These are phyloP conservation scores for Epinotia ramella DNA, from an alignment of 2,888 invertebrate genomes.

Conservation along the genomic window DNA sequence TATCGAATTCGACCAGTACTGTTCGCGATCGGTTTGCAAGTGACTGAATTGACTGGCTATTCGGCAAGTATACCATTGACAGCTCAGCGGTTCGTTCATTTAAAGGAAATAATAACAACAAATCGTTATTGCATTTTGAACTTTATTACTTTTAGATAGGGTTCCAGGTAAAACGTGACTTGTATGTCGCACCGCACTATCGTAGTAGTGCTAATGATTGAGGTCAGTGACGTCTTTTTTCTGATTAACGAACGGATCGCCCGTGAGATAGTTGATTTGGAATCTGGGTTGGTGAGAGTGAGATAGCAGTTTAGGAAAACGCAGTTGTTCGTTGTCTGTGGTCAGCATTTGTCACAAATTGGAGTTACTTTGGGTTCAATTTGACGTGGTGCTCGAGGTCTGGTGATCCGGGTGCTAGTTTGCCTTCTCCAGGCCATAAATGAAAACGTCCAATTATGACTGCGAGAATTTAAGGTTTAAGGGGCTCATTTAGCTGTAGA, in stretches of 20 bases:
- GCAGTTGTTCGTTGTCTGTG: slow-evolving; percentile 60
- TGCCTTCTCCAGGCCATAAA: too few relatives aligned
- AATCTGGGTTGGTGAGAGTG: slow-evolving; percentile 53
- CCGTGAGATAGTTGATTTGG: slow-evolving; percentile 59
- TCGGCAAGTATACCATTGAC: slow-evolving; percentile 46
- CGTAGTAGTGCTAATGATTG: slow-evolving; percentile 56
- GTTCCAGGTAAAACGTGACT: background rate
- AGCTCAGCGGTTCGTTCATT: slow-evolving; percentile 35
- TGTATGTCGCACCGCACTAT: slow-evolving; percentile 30
- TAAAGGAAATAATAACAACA: slow-evolving; percentile 34
- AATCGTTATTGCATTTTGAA: slow-evolving; percentile 4
- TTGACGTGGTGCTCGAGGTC: background rate
- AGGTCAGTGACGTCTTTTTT: slow-evolving; percentile 83
- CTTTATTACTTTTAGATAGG: background rate
- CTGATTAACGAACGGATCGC: slow-evolving; percentile 66
- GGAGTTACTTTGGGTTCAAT: slow-evolving; percentile 32
- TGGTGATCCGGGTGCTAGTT: too few relatives aligned
- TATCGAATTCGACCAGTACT: slow-evolving; percentile 39
- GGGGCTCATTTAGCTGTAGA: too few relatives aligned
- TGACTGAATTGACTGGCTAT: slow-evolving; percentile 22
- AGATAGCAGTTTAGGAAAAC: slow-evolving; percentile 51
- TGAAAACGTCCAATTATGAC: too few relatives aligned
- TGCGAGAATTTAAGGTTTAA: too few relatives aligned
- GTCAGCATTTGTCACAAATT: slow-evolving; percentile 59
- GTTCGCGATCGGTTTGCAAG: slow-evolving; percentile 40